A percentile compares a stretch with the other conserved stretches of the same genome.
Conservation (phyloP, 1,140 invertebrate species). For the Listronotus bonariensis region DNA sequence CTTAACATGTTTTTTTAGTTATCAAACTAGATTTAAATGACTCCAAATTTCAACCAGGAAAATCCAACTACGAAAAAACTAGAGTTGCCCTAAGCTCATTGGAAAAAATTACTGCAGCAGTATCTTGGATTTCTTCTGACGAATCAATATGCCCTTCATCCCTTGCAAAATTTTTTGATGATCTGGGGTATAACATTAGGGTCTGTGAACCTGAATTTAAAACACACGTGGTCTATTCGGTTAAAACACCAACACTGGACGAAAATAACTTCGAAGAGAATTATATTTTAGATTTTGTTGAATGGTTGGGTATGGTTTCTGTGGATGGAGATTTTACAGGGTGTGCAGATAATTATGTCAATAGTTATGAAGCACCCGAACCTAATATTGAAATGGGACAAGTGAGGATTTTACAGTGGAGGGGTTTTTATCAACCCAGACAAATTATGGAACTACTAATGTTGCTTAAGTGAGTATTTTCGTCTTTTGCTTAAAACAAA, state of each 20-base stretch:
- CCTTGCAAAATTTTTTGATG: constrained; percentile 62
- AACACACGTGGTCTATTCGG: constrained; percentile 49
- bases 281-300: constrained; percentile 54
- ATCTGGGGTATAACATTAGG: constrained; percentile 55
- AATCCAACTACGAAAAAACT: constrained; percentile 48
- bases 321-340: constrained; percentile 55
- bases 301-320: constrained; percentile 62
- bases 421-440: constrained; percentile 59
- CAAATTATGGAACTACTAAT: constrained; percentile 55
- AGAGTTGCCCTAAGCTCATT: constrained; percentile 55
- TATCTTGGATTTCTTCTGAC: constrained; percentile 62
- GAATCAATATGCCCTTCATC: constrained; percentile 64
- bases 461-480: constrained; percentile 50
- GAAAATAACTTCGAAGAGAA: constrained; percentile 43
- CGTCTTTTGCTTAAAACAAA: not conserved
- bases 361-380: constrained; percentile 53
- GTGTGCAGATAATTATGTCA: constrained; percentile 47
- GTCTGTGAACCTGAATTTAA: constrained; percentile 55
- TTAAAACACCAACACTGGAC: constrained; percentile 53
- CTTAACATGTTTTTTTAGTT: constrained; percentile 33
- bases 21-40: constrained; percentile 28
- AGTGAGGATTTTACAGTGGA: constrained; percentile 57
- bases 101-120: constrained; percentile 57
- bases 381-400: constrained; percentile 50
- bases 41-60: constrained; percentile 17